Percentiles rank a stretch among this genome's conserved stretches.
These are phyloP conservation scores for Halichoeres trimaculatus DNA, from an alignment of 2,113 vertebrate species.

Conservation along the genomic window DNA sequence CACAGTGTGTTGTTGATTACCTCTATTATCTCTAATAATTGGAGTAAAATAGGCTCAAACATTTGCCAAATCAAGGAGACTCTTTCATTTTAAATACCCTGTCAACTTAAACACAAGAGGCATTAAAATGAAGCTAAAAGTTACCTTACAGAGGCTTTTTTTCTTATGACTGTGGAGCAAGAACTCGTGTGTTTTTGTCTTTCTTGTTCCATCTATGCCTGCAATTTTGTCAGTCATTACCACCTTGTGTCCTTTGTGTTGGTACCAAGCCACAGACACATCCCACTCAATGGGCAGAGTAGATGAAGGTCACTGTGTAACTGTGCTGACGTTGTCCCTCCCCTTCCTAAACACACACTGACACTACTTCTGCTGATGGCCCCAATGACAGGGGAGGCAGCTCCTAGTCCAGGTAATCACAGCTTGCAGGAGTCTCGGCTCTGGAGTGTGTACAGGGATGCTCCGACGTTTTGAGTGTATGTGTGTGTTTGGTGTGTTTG, in stretches of 20 bases:
- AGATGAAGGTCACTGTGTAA: slow-evolving; percentile 64
- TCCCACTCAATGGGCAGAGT: slow-evolving; percentile 26
- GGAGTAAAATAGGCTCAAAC: no score
- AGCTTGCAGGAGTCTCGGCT: slow-evolving; percentile 51
- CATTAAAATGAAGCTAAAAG: no score
- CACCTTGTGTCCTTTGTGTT: slow-evolving; percentile 37
- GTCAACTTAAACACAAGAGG: no score
- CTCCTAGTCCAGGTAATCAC: slow-evolving; percentile 68
- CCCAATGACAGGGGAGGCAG: slow-evolving; percentile 59
- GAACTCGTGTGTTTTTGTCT: background rate
- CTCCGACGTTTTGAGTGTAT: slow-evolving; percentile 8
- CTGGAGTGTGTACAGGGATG: slow-evolving; percentile 27
- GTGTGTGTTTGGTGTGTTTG: slow-evolving; percentile 20
- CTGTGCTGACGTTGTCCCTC: slow-evolving; percentile 32
- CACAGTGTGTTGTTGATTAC: no score
- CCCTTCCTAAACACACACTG: slow-evolving; percentile 13
- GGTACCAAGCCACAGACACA: slow-evolving; percentile 9
- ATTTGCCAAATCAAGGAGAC: no score
- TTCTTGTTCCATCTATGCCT: background rate
- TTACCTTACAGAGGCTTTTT: no score
- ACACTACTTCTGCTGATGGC: slow-evolving; percentile 22
- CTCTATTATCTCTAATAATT: no score
- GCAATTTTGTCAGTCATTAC: slow-evolving; percentile 1
- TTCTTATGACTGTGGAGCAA: no score
- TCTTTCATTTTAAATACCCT: no score